These are phyloP conservation scores for Thereva unica DNA, from an alignment of 2,888 invertebrate species.

Conservation along the genomic window DNA sequence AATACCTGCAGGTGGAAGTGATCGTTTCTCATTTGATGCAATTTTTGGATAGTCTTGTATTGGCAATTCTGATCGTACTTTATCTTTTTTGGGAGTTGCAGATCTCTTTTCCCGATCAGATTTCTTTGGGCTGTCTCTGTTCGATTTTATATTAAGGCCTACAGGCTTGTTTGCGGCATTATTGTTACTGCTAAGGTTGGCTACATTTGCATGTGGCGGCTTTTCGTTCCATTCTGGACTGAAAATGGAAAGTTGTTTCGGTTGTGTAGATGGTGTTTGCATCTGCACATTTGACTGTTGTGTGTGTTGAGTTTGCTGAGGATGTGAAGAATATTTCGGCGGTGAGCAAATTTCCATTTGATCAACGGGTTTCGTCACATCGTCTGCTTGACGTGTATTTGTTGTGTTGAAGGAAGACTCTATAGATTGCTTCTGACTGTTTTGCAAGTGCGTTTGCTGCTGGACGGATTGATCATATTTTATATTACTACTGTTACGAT, in stretches of 20 bases:
- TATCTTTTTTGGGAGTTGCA: constrained; percentile 54
- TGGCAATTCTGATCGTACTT: constrained; percentile 46
- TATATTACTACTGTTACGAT: constrained; percentile 15
- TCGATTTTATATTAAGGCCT: constrained; percentile 45
- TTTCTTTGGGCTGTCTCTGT: constrained; percentile 55
- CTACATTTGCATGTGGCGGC: constrained; percentile 44
- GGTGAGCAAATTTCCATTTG: constrained; percentile 47
- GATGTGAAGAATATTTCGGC: constrained; percentile 45
- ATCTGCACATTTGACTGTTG: constrained; percentile 42
- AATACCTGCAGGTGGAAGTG: background rate
- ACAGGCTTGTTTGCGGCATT: constrained; percentile 30
- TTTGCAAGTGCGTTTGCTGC: constrained; percentile 39
- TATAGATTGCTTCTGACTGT: constrained; percentile 40
- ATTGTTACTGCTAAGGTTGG: constrained; percentile 43
- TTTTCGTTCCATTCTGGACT: constrained; percentile 58
- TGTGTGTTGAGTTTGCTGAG: constrained; percentile 39
- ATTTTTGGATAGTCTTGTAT: constrained; percentile 18
- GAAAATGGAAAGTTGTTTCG: constrained; percentile 51
- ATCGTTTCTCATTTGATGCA: constrained; percentile 2
- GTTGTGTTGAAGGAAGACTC: constrained; percentile 44
- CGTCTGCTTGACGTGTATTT: constrained; percentile 26
- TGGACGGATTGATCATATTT: constrained; percentile 48
- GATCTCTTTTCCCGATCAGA: constrained; percentile 44
- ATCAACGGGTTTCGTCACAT: constrained; percentile 36
- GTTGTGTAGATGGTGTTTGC: constrained; percentile 42